Evolutionary conservation across 2,888 invertebrate species (phyloP).

Genomic region (Cataglyphis rosenhaueri): DNA sequence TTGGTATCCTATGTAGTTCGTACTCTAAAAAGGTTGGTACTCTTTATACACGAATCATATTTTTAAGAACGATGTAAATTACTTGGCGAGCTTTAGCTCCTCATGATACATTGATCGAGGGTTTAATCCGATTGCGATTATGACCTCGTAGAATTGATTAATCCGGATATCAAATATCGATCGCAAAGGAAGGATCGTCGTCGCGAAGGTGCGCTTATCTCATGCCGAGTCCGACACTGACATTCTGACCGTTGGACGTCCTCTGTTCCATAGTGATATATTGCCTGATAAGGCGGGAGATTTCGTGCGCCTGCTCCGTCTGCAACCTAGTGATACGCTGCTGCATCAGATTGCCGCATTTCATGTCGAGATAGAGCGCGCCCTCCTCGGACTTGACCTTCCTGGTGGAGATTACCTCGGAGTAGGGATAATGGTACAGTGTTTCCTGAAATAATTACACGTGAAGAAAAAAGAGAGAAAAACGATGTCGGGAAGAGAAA

Average conservation of each 20-base stretch:
- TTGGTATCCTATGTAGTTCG: conserved; percentile 32
- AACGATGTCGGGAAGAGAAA: background rate
- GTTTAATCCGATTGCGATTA: conserved; percentile 3
- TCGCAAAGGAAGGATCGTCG: conserved; percentile 16
- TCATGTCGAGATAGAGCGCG: conserved; percentile 97
- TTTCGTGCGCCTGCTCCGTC: conserved; percentile 99
- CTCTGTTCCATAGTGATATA: conserved; percentile 96
- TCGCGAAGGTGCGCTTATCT: conserved; percentile 76
- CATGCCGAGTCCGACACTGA: conserved; percentile 80
- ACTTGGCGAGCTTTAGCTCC: background rate
- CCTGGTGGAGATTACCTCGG: conserved; percentile 97
- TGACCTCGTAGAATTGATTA: background rate
- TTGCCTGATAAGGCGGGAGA: conserved; percentile 97
- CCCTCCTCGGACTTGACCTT: conserved; percentile 97
- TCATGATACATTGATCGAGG: background rate
- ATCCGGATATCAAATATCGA: conserved; percentile 2
- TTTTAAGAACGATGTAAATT: background rate
- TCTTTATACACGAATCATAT: background rate
- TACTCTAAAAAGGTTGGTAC: conserved; percentile 18
- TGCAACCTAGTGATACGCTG: conserved; percentile 97
- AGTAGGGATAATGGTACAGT: conserved; percentile 96
- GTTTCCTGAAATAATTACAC: conserved; percentile 89
- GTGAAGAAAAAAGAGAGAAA: background rate
- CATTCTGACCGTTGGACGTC: conserved; percentile 80
- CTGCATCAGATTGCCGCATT: conserved; percentile 98